A percentile compares a stretch with the other conserved stretches of the same genome.
Evolutionary conservation across 2,113 vertebrate genomes (phyloP).

Genomic region (Bettongia penicillata): DNA sequence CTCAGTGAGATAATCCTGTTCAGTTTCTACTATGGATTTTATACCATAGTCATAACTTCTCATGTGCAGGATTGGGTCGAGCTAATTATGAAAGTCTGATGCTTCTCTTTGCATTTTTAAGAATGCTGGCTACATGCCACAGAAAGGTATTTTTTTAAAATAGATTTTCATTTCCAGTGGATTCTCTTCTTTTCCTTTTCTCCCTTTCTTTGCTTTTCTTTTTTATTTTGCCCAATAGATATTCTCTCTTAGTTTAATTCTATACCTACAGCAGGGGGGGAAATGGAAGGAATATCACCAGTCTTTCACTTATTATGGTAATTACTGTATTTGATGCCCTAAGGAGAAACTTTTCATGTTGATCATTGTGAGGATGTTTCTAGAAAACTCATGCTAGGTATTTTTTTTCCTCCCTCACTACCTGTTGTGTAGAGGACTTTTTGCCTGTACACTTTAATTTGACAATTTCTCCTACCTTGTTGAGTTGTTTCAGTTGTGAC

Average conservation of each 20-base stretch:
- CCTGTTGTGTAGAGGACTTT: conserved; percentile 27
- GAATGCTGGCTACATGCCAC: conserved; percentile 40
- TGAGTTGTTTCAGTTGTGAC: not conserved
- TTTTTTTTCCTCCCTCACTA: conserved; percentile 19
- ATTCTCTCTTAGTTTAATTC: not conserved
- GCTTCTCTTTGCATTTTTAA: conserved; percentile 66
- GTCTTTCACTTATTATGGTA: conserved; percentile 17
- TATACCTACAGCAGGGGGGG: not conserved
- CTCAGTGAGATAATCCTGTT: conserved; percentile 75
- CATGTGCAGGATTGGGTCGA: conserved; percentile 40
- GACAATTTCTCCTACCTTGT: not conserved
- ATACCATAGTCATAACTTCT: conserved; percentile 71
- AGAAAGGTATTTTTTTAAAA: conserved; percentile 52
- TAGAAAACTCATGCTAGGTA: not conserved
- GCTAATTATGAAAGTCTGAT: conserved; percentile 52
- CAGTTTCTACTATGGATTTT: conserved; percentile 78
- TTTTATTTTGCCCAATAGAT: conserved; percentile 48
- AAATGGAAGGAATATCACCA: not conserved
- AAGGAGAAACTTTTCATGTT: not conserved
- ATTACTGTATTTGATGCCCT: conserved; percentile 49
- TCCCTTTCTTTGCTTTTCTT: conserved; percentile 38
- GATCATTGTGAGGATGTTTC: not conserved
- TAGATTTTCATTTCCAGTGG: conserved; percentile 27
- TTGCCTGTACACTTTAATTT: not conserved
- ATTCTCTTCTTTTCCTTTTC: conserved; percentile 6